Evolutionary conservation across 2,113 vertebrate genomes (phyloP).

Genomic region (Bombycilla garrulus): DNA sequence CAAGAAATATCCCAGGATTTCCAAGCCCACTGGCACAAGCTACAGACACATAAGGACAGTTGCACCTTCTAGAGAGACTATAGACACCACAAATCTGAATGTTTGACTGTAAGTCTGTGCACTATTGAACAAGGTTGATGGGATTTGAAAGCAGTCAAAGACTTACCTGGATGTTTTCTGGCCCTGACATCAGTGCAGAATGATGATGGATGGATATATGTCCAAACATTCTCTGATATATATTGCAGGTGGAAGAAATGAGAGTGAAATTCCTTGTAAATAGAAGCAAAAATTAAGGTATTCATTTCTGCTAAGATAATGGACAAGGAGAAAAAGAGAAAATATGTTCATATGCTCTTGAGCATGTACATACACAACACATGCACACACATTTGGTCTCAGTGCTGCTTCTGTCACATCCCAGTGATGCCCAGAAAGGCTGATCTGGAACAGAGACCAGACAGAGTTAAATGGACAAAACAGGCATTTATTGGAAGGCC

Average conservation of each 20-base stretch:
- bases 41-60: neutral
- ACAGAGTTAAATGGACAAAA: too few relatives aligned
- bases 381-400: neutral
- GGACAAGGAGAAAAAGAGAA: neutral
- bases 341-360: rapidly evolving
- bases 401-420: neutral
- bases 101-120: neutral
- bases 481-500: too few relatives aligned
- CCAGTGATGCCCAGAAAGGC: too few relatives aligned
- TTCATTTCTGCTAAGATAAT: neutral
- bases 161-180: neutral
- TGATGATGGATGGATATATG: neutral
- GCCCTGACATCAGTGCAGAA: neutral
- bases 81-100: rapidly evolving
- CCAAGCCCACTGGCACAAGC: neutral
- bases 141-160: neutral
- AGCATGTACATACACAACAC: neutral
- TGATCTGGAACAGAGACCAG: too few relatives aligned
- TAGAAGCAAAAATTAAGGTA: neutral
- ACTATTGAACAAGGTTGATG: neutral
- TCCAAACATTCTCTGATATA: neutral
- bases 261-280: neutral
- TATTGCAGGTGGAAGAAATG: neutral
- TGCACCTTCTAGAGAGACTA: neutral
- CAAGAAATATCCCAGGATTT: neutral